Evolutionary conservation across 2,797 vertebrate species (phyloP), one percentile per base, ranked within the genome.

Genomic region (Falco concolor): DNA sequence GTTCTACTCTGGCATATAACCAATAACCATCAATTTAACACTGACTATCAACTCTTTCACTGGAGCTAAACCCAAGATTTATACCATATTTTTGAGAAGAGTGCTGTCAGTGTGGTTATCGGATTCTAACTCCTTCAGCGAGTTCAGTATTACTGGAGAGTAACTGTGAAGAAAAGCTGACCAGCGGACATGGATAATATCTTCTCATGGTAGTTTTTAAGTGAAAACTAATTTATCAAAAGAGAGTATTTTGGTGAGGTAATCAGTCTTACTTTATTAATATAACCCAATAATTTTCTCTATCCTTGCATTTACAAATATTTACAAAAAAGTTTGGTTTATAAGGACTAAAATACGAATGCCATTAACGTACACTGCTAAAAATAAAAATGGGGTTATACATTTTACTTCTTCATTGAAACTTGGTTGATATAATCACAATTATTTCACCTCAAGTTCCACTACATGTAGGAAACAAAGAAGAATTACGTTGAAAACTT

Each of bases 61-160:
- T 32, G 19, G 6, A 75, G 49, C 10, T 61, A 45, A 95, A 52
- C 0, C 2, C 23, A 68, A 68, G 22, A 13, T 20, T 12, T 42
- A 1, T 4, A 50, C 3, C 8, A 13, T 49, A 32, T 34, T 61
- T 56, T 50, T 69, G 8, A 40, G 19, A 86, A 81, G 47, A 63
- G 11, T 42, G 27, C 24, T 65, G 44, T 67, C 0, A 0, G 32
- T 53, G 30, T 14, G 16, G 4, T 28, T 25, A 67, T 0, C 34
- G 40, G 15, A 54, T 74, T 83, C 12, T 68, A 87, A 24, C 63
- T 67, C 18, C 50, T 73, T 63, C 50, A 52, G 18, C 11, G 64
- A 61, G 32, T 74, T 64, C 65, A 87, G 20, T 36, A 47, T 16
- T 40, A 19, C 8, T 69, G 5, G 8, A 61, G 5, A 86, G 18